Percentiles rank a stretch among this genome's conserved stretches.
phyloP scores from a whole-genome alignment of 2,113 vertebrate species.

The Ophthalmolycus amberensis region DNA sequence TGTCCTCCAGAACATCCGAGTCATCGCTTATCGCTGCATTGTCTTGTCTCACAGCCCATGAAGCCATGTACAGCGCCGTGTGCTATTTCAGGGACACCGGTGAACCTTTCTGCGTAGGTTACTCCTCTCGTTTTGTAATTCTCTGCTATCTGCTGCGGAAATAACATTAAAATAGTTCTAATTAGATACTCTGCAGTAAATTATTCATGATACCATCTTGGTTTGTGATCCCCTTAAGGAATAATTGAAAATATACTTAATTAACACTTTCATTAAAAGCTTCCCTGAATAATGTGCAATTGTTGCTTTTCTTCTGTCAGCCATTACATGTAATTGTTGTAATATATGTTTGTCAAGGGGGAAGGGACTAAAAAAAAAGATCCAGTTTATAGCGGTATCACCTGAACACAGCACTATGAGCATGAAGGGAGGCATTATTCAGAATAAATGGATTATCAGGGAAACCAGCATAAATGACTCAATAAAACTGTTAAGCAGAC shows the following conservation, averaged over 20 bases:
- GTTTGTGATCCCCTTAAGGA: conserved; percentile 53
- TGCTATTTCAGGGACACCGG: conserved; percentile 27
- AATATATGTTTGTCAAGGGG: conserved; percentile 56
- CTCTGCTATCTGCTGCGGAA: conserved; percentile 20
- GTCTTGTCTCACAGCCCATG: conserved; percentile 36
- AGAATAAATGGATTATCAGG: conserved; percentile 81
- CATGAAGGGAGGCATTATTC: conserved; percentile 77
- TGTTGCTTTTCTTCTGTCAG: conserved; percentile 57
- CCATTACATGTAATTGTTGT: conserved; percentile 46
- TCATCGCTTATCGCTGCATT: conserved; percentile 43
- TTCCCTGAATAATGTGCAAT: conserved; percentile 49
- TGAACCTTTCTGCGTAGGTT: conserved; percentile 23
- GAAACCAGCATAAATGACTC: conserved; percentile 79
- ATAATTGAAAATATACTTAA: conserved; percentile 68
- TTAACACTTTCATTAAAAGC: conserved; percentile 67
- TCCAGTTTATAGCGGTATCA: conserved; percentile 61
- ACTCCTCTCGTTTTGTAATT: conserved; percentile 19
- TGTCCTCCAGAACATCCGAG: conserved; percentile 41
- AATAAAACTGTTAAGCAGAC: conserved; percentile 81
- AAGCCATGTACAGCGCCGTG: background rate
- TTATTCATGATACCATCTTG: conserved; percentile 55
- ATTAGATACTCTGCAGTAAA: conserved; percentile 51
- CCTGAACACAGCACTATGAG: conserved; percentile 72
- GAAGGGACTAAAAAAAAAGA: conserved; percentile 35
- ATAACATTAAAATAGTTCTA: conserved; percentile 54